Conservation (phyloP, 2,888 invertebrate genomes). For the Andrena fulva region DNA sequence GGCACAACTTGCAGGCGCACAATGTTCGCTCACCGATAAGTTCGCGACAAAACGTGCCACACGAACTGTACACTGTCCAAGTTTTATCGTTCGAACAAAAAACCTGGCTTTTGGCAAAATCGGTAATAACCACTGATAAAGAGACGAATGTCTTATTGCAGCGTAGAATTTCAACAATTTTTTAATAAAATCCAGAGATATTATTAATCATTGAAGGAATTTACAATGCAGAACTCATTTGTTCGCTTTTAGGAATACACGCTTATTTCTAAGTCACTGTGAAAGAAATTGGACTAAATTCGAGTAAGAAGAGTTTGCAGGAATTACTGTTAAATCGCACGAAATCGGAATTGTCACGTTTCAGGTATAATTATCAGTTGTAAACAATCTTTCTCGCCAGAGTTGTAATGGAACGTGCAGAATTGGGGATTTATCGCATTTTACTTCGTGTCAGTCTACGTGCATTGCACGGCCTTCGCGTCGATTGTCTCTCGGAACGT, state of each 20-base stretch:
- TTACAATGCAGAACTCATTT: not conserved
- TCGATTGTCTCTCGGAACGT: constrained; percentile 5
- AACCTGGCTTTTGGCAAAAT: not conserved
- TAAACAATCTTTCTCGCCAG: not conserved
- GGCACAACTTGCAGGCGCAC: not conserved
- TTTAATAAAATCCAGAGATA: not conserved
- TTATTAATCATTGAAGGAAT: not conserved
- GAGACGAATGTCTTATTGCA: not conserved
- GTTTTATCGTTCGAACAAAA: not conserved
- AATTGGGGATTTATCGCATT: not conserved
- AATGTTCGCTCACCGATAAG: not conserved
- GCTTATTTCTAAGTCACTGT: too few relatives aligned
- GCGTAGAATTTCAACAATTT: not conserved
- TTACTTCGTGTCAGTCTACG: not conserved
- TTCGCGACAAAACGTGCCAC: not conserved
- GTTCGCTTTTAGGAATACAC: not conserved
- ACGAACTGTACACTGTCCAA: not conserved
- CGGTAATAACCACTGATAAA: not conserved
- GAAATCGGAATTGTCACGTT: not conserved
- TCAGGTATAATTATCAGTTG: not conserved
- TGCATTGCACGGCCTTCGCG: constrained; percentile 11
- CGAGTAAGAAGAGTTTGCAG: not conserved
- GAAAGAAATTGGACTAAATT: not conserved
- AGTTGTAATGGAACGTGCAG: constrained; percentile 21
- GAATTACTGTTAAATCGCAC: not conserved